A percentile compares a stretch with the other conserved stretches of the same genome.
These are phyloP conservation scores for Archocentrus centrarchus DNA, from an alignment of 2,113 vertebrate species.

Conservation along the genomic window DNA sequence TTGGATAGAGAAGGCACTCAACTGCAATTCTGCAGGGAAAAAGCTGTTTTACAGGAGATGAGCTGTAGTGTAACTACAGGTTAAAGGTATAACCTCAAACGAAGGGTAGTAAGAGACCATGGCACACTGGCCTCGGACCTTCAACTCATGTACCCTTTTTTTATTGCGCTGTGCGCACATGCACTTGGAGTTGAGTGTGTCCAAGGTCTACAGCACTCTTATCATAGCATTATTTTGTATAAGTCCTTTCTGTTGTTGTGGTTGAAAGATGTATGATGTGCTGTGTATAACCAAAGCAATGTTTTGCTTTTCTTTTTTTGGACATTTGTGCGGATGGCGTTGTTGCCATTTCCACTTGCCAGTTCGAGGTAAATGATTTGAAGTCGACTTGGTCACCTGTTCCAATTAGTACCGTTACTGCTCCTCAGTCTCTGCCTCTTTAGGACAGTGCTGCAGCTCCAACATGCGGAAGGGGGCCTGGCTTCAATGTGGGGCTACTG, in stretches of 20 bases:
- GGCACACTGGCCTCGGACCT: conserved; percentile 67
- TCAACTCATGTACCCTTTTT: conserved; percentile 77
- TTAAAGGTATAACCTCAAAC: conserved; percentile 69
- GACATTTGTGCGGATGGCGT: conserved; percentile 35
- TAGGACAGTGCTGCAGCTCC: conserved; percentile 27
- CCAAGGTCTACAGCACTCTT: conserved; percentile 66
- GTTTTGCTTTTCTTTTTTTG: conserved; percentile 46
- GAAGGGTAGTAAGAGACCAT: conserved; percentile 71
- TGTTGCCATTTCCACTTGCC: conserved; percentile 62
- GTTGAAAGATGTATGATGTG: conserved; percentile 57
- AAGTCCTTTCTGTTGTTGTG: conserved; percentile 65
- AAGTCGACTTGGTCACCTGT: conserved; percentile 19
- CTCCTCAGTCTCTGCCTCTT: conserved; percentile 32
- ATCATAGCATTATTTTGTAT: conserved; percentile 74
- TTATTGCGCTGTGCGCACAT: conserved; percentile 84
- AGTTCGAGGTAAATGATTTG: conserved; percentile 36
- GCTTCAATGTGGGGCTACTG: background rate
- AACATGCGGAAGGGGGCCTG: conserved; percentile 75
- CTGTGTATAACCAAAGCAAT: conserved; percentile 76
- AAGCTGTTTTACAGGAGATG: conserved; percentile 58
- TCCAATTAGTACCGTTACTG: conserved; percentile 55
- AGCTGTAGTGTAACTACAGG: conserved; percentile 61
- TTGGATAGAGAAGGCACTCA: conserved; percentile 64
- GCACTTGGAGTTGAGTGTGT: conserved; percentile 78
- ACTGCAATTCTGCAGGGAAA: conserved; percentile 79